Base-by-base conservation (phyloP, 1,140 invertebrate species). In the Aethina tumida region DNA sequence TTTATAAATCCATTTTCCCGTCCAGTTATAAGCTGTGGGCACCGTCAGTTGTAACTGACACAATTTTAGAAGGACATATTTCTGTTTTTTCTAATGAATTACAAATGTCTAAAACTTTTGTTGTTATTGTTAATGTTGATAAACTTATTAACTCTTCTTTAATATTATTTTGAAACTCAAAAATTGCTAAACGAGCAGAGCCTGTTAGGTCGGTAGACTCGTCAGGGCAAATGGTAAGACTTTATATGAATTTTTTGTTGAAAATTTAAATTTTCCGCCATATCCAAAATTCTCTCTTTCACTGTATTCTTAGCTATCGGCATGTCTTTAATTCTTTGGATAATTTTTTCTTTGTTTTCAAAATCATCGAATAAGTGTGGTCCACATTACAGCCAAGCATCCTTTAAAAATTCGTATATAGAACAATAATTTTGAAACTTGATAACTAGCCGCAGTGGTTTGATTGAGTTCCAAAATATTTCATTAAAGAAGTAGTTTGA, bases 331-430 rank as follows among this genome's bases (percentile, higher is more conserved):
- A 48, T 45, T 38, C 34, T 24, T 24, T 46, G 33, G 15, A 46
- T 46, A 41, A 46, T 41, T 25, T 41, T 45, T 33, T 41, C 36
- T 37, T 48, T 41, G 20, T 48, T 45, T 28, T 40, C 41, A 18
- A 44, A 44, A 37, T 47, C 31, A 25, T 44, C 36, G 29, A 43
- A 47, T 20, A 47, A 22, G 19, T 26, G 19, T 22, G 15, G 36
- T 19, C 36, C 35, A 21, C 22, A 47, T 43, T 37, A 7, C 30
- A 46, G 21, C 40, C 35, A 41, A 21, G 41, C 41, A 13, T 17
- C 12, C 21, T 28, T 36, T 24, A 43, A 38, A 34, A 39, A 41
- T 34, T 40, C 22, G 15, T 27, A 35, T 25, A 22, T 26, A 19
- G 15, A 38, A 39, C 38, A 43, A 47, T 47, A 16, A 30, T 20